A percentile compares a stretch with the other conserved stretches of the same genome.
These are phyloP conservation scores for Drosophila affinis DNA, from an alignment of 2,888 invertebrate genomes.

Conservation along the genomic window DNA sequence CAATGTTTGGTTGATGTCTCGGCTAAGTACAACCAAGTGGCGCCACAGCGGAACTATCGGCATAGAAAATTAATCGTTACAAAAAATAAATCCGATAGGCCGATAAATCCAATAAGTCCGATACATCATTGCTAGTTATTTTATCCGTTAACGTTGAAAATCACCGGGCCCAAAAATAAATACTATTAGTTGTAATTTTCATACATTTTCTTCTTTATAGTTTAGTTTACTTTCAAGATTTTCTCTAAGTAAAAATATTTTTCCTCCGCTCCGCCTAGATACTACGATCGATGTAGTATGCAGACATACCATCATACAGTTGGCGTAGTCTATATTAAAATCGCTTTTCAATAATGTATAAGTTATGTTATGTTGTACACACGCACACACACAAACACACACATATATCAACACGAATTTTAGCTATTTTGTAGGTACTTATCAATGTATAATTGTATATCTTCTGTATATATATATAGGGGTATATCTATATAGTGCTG, in stretches of 20 bases:
- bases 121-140: too few species aligned
- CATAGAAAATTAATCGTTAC: too few species aligned
- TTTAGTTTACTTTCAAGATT: slow-evolving; percentile 58
- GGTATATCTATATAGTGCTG: slow-evolving; percentile 31
- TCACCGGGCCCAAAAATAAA: too few species aligned
- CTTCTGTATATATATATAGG: too few species aligned
- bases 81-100: too few species aligned
- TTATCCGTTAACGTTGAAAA: too few species aligned
- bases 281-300: background rate
- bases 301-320: background rate
- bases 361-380: slow-evolving; percentile 16
- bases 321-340: slow-evolving; percentile 51
- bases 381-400: background rate
- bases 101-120: too few species aligned
- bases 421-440: slow-evolving; percentile 44
- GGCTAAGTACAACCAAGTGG: too few species aligned
- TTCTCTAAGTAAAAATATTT: slow-evolving; percentile 74
- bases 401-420: slow-evolving; percentile 20
- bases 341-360: slow-evolving; percentile 54
- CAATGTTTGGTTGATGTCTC: background rate
- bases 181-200: slow-evolving; percentile 48
- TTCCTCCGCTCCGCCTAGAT: slow-evolving; percentile 47
- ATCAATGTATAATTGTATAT: slow-evolving; percentile 49
- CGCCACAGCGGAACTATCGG: too few species aligned
- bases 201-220: slow-evolving; percentile 50